A percentile compares a stretch with the other conserved stretches of the same genome.
Evolutionary conservation across 1,140 invertebrate genomes (phyloP).

Genomic region (Metopolophium dirhodum): DNA sequence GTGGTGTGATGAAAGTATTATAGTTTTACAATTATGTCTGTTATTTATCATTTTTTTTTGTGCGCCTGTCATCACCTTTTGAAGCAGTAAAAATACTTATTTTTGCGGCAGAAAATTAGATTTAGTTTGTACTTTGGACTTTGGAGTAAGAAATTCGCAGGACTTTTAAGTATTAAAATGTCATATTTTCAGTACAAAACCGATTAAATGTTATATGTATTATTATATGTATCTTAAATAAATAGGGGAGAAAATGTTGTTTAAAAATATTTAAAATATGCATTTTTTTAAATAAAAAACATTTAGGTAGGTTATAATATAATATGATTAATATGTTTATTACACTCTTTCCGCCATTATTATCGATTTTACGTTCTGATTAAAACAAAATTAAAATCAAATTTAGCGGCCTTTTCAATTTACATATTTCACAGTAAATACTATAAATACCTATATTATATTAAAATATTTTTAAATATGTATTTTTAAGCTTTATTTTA

Average conservation of each 20-base stretch:
- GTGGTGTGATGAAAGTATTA: background rate
- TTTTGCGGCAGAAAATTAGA: background rate
- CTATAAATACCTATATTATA: background rate
- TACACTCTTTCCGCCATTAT: no score
- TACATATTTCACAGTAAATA: background rate
- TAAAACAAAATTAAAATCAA: background rate
- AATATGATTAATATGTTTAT: no score
- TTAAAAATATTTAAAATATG: background rate
- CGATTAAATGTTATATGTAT: background rate
- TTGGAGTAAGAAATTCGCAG: background rate
- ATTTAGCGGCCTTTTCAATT: background rate
- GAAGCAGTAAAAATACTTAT: background rate
- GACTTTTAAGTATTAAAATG: background rate
- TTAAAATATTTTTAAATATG: background rate
- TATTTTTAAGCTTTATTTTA: background rate
- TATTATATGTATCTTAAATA: background rate
- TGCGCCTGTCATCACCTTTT: background rate
- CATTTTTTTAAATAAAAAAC: no score
- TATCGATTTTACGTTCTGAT: no score
- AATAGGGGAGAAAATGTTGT: background rate
- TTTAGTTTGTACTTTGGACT: background rate
- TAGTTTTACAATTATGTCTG: background rate
- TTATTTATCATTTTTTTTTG: background rate
- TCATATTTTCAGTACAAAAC: background rate
- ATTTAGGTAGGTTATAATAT: no score